A percentile compares a stretch with the other conserved stretches of the same genome.
These are phyloP conservation scores for Sciurus niger DNA, from an alignment of 2,113 vertebrate species.

Conservation along the genomic window DNA sequence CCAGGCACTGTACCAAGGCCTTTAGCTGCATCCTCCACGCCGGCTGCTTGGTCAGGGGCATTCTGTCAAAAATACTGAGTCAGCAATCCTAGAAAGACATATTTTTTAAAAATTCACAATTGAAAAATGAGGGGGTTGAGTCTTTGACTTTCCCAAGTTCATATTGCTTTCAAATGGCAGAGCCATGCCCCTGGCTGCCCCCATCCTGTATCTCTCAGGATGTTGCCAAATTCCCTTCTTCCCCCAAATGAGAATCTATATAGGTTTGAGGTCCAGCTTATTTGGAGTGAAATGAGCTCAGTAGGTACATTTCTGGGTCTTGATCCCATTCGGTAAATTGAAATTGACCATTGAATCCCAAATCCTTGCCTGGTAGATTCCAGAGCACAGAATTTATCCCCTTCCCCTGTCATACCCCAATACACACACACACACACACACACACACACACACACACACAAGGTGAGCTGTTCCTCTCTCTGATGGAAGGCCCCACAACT, in stretches of 20 bases:
- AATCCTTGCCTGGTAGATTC: neutral
- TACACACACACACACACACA: neutral
- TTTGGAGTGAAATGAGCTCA: neutral
- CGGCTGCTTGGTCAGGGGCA: neutral
- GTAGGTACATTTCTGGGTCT: neutral
- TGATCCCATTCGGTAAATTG: neutral
- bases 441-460: neutral
- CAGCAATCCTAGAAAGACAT: neutral
- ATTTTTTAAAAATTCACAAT: neutral
- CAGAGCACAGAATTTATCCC: neutral
- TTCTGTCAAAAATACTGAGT: neutral
- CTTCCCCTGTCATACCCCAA: neutral
- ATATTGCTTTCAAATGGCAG: neutral
- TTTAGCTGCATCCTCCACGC: neutral
- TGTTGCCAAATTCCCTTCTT: neutral
- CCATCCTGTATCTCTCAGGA: neutral
- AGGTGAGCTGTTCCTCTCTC: neutral
- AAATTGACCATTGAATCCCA: neutral
- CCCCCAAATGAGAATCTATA: neutral
- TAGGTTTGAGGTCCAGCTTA: neutral
- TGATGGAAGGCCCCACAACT: neutral
- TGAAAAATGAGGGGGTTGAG: neutral
- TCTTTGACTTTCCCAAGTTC: slow-evolving; percentile 23
- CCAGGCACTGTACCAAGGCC: neutral
- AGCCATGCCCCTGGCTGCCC: neutral